Base-by-base conservation (phyloP, 2,888 invertebrate genomes). In the Ophonus ardosiacus region DNA sequence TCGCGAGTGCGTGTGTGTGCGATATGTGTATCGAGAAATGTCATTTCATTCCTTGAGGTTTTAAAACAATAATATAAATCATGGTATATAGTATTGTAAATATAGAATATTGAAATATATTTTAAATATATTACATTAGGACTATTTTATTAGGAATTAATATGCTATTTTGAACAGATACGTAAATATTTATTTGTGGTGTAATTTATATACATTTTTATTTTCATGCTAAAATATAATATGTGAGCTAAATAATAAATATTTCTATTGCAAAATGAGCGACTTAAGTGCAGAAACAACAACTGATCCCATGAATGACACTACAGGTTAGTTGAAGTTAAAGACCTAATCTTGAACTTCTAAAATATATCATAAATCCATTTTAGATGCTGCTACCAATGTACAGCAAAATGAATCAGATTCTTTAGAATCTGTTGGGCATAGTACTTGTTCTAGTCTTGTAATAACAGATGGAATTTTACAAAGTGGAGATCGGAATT, bases 401-500 rank as follows among this genome's bases (percentile, higher is more conserved):
- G 38, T 31, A 31, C 68, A 68, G 15, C 68, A 68, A 68, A 74
- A 74, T 74, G 71, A 74, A 43, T 43, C 17, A 6, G 85, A 85
- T 21, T 71, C 79, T 7, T 40, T 56, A 8, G 85, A 85, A 68
- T 85, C 85, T 8, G 40, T 84, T 8, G 85, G 85, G 10, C 85
- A 85, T 57, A 85, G 85, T 71, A 80, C 85, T 18, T 85, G 85
- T 31, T 85, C 85, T 56, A 85, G 85, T 57, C 57, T 85, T 80
- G 71, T 80, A 15, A 80, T 57, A 31, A 13, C 80, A 13, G 85
- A 80, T 80, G 79, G 59, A 10, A 17, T 71, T 13, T 85, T 68
- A 10, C 65, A 74, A 40, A 40, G 38, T 31, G 71, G 78, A 15
- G 84, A 84, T 21, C 84, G 85, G 24, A 59, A 71, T 38, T 85